Conservation (phyloP, 2,888 invertebrate species). For the Drosophila quinaria region DNA sequence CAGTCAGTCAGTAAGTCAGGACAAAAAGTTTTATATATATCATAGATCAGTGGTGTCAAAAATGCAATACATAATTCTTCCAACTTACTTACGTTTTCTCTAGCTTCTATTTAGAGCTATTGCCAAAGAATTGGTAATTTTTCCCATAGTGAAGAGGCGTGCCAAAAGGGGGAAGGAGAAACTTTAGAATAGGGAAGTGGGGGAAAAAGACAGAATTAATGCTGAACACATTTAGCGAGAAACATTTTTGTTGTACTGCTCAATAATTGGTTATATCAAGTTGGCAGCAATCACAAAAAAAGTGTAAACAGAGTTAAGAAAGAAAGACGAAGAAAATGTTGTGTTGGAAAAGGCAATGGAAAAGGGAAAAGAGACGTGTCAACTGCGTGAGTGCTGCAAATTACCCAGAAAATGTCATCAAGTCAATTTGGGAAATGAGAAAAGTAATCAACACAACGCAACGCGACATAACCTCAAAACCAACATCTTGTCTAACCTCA, state of each 20-base stretch:
- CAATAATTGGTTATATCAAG: slow-evolving; percentile 73
- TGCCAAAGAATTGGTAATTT: no score
- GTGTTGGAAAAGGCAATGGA: neutral
- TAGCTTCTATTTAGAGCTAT: no score
- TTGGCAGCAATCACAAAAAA: slow-evolving; percentile 35
- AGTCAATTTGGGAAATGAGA: slow-evolving; percentile 79
- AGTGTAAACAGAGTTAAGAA: neutral
- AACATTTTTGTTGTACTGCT: neutral
- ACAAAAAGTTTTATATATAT: no score
- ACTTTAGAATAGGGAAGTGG: neutral
- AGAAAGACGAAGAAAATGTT: neutral
- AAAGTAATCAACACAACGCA: slow-evolving; percentile 68
- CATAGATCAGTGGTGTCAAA: no score
- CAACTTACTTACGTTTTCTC: no score
- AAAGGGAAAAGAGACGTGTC: neutral
- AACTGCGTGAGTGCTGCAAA: slow-evolving; percentile 53
- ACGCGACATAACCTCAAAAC: slow-evolving; percentile 28
- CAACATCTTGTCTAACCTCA: slow-evolving; percentile 22
- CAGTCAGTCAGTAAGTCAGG: no score
- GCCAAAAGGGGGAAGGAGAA: neutral
- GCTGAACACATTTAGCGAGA: slow-evolving; percentile 58
- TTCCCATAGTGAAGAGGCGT: neutral
- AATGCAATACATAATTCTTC: no score
- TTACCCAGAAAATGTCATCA: slow-evolving; percentile 80
- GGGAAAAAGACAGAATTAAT: slow-evolving; percentile 59